Conservation (phyloP, 2,888 invertebrate genomes). For the Candidula unifasciata region DNA sequence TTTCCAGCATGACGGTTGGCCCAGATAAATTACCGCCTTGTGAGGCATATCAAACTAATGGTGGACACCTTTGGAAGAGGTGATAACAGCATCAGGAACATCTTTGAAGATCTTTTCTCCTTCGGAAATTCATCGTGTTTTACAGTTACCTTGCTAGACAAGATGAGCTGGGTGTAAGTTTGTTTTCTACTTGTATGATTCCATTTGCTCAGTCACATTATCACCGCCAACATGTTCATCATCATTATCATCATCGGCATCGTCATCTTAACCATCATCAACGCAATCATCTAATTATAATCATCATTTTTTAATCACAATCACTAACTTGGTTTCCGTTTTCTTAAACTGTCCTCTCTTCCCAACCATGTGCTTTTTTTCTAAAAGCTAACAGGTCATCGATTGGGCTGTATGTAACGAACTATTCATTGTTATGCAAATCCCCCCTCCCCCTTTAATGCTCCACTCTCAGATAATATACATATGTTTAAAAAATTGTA, state of each 20-base stretch:
- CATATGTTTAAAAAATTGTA: no score
- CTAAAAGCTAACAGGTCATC: no score
- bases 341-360: background rate
- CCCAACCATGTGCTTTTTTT: no score
- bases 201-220: background rate
- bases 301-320: background rate
- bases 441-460: no score
- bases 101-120: conserved; percentile 54
- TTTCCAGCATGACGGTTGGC: background rate
- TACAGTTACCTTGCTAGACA: conserved; percentile 53
- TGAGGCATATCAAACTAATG: background rate
- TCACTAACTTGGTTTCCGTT: background rate
- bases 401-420: no score
- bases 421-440: no score
- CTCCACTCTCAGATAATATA: no score
- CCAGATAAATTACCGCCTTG: background rate
- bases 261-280: background rate
- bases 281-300: background rate
- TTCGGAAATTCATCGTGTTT: conserved; percentile 52
- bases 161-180: conserved; percentile 24
- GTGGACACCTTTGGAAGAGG: background rate
- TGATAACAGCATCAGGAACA: no score
- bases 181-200: background rate
- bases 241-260: conserved; percentile 2
- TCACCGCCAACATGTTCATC: conserved; percentile 16